A percentile compares a stretch with the other conserved stretches of the same genome.
phyloP scores from a whole-genome alignment of 2,797 vertebrate genomes.

The Cuculus canorus region DNA sequence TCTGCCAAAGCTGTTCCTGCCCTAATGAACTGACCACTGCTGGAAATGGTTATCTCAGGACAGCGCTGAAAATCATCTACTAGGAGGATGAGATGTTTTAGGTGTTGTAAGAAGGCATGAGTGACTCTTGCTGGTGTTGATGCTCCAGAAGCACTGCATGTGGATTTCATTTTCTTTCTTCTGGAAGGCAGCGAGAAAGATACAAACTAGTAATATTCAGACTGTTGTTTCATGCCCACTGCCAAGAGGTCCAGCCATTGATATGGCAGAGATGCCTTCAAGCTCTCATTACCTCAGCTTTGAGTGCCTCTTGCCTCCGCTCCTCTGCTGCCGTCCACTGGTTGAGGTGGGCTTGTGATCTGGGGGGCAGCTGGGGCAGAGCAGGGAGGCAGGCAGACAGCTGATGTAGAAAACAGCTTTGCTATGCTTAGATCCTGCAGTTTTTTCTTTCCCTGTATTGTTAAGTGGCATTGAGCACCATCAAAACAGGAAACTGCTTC shows the following conservation, averaged over 20 bases:
- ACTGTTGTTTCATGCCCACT: neutral
- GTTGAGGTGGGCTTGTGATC: neutral
- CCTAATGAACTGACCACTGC: slow-evolving; percentile 1
- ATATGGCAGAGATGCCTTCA: neutral
- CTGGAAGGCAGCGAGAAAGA: neutral
- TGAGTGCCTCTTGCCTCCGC: neutral
- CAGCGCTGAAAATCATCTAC: slow-evolving; percentile 4
- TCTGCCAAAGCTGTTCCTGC: neutral
- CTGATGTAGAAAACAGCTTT: slow-evolving; percentile 54
- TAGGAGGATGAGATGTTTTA: neutral
- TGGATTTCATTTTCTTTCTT: neutral
- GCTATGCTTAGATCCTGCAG: slow-evolving; percentile 54
- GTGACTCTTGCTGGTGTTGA: neutral
- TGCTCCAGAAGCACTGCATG: neutral
- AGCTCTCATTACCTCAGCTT: neutral
- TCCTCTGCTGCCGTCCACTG: rapidly evolving
- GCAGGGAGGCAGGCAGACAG: neutral
- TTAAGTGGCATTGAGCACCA: slow-evolving; percentile 75
- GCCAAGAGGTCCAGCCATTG: neutral
- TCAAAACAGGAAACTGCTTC: slow-evolving; percentile 79
- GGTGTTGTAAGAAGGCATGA: neutral
- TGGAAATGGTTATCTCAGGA: slow-evolving; percentile 18
- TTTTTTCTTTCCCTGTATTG: slow-evolving; percentile 77
- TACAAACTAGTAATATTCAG: neutral
- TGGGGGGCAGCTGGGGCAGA: neutral